Evolutionary conservation across 2,113 vertebrate species (phyloP).

Genomic region (Morone saxatilis): DNA sequence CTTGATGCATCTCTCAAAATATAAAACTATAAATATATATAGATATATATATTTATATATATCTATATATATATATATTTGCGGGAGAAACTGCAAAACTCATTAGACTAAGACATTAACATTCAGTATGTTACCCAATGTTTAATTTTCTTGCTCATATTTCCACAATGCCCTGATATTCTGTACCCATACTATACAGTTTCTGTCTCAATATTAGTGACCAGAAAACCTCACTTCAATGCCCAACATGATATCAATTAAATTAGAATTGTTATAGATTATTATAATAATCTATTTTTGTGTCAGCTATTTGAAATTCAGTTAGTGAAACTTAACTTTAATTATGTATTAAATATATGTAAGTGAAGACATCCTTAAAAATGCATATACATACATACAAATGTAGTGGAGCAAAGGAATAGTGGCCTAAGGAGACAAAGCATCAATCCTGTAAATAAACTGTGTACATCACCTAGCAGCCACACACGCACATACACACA

Average conservation of each 20-base stretch:
- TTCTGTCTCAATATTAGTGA: background rate
- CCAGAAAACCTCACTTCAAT: background rate
- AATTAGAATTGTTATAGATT: too few species aligned
- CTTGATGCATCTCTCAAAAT: too few species aligned
- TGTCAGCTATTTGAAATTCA: background rate
- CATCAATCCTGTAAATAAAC: conserved; percentile 45
- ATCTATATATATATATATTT: too few species aligned
- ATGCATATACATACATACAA: background rate
- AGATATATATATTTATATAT: too few species aligned
- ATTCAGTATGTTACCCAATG: background rate
- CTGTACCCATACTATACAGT: background rate
- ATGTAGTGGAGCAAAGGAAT: conserved; percentile 13
- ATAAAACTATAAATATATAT: too few species aligned
- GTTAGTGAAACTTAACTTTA: background rate
- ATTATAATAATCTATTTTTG: background rate
- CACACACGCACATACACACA: conserved; percentile 31
- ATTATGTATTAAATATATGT: background rate
- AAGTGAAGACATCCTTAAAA: conserved; percentile 4
- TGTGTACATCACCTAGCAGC: conserved; percentile 21
- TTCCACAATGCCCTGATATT: background rate
- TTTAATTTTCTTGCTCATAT: background rate
- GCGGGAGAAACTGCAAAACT: too few species aligned
- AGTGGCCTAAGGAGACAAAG: conserved; percentile 10
- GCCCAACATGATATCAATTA: background rate
- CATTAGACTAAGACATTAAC: background rate